Evolutionary conservation across 2,113 vertebrate genomes (phyloP).

Genomic region (Anolis sagrei): DNA sequence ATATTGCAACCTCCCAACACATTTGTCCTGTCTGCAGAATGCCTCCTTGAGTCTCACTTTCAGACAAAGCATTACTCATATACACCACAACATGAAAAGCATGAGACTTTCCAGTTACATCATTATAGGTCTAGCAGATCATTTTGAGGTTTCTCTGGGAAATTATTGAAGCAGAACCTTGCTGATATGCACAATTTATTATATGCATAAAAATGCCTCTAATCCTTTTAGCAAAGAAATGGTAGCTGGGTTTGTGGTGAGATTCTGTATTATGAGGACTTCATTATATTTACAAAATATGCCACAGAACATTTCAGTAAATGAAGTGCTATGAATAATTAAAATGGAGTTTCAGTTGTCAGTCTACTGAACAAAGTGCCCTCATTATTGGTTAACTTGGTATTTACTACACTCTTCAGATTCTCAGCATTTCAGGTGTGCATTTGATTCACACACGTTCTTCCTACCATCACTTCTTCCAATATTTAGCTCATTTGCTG

Average conservation of each 20-base stretch:
- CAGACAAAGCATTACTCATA: not conserved
- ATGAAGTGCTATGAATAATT: constrained; percentile 67
- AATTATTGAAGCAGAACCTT: constrained; percentile 47
- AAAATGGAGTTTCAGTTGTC: constrained; percentile 56
- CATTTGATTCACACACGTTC: not conserved
- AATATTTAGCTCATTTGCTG: not conserved
- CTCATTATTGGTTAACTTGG: constrained; percentile 47
- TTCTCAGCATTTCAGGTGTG: not conserved
- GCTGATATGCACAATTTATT: constrained; percentile 35
- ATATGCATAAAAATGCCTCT: constrained; percentile 55
- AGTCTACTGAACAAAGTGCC: constrained; percentile 58
- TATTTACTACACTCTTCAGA: constrained; percentile 20
- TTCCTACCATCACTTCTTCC: not conserved
- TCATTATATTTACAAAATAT: constrained; percentile 69
- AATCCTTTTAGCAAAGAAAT: constrained; percentile 56
- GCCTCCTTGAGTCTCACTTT: not conserved
- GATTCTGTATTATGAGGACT: constrained; percentile 57
- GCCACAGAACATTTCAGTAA: constrained; percentile 67
- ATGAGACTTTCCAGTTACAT: constrained; percentile 14
- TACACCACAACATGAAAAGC: not conserved
- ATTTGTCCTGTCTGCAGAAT: not conserved
- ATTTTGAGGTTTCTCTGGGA: constrained; percentile 48
- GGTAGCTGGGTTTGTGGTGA: constrained; percentile 59
- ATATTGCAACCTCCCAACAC: too few species aligned
- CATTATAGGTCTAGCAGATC: constrained; percentile 34